A percentile compares a stretch with the other conserved stretches of the same genome.
Conservation (phyloP, 2,888 invertebrate species). For the Hedya salicella region DNA sequence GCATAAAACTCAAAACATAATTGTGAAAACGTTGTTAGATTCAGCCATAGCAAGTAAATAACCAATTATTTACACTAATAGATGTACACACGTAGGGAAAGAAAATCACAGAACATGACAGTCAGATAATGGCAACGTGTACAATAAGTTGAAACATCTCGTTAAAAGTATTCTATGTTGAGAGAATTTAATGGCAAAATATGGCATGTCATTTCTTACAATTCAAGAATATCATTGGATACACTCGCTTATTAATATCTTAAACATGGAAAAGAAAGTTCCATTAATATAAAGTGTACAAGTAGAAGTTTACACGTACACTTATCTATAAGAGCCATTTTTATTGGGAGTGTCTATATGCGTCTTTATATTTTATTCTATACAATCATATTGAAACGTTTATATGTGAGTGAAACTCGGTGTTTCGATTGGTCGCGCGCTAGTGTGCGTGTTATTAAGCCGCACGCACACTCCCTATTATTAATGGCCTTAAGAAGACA, state of each 20-base stretch:
- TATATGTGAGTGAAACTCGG: conserved; percentile 3
- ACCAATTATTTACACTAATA: conserved; percentile 24
- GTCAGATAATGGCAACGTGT: conserved; percentile 2
- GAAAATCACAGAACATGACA: conserved; percentile 1
- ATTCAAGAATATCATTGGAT: conserved; percentile 33
- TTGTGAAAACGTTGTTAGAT: neutral
- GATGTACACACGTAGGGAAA: neutral
- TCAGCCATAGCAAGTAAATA: conserved; percentile 2
- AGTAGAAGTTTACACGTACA: conserved; percentile 17
- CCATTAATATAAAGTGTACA: conserved; percentile 31
- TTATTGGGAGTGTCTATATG: conserved; percentile 14
- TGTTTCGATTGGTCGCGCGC: conserved; percentile 10
- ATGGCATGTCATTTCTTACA: conserved; percentile 36
- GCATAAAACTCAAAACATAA: conserved; percentile 2
- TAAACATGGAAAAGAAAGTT: conserved; percentile 36
- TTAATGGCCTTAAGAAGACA: conserved; percentile 60
- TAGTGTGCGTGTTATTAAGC: conserved; percentile 21
- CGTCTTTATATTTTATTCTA: conserved; percentile 8
- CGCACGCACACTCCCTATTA: conserved; percentile 61
- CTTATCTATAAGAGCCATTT: conserved; percentile 35
- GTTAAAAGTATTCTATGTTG: conserved; percentile 30
- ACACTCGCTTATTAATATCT: conserved; percentile 35
- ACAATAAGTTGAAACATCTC: conserved; percentile 26
- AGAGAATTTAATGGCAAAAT: conserved; percentile 38
- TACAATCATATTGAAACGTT: neutral